phyloP scores from a whole-genome alignment of 2,797 vertebrate species.

The Semotilus atromaculatus region DNA sequence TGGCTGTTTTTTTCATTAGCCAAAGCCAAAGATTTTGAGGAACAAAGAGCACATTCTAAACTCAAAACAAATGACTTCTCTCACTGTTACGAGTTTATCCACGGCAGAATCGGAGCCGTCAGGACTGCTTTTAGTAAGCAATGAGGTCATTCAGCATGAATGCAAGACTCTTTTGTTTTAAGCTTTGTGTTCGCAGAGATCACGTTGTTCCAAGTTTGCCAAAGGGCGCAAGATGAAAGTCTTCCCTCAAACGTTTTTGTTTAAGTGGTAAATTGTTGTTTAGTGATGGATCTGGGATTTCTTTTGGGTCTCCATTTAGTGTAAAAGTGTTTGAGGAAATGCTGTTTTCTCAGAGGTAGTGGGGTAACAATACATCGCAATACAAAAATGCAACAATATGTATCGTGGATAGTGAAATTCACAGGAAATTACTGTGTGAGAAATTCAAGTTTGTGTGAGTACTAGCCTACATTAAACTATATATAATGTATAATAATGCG shows the following conservation, averaged over 20 bases:
- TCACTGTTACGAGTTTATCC: conserved; percentile 29
- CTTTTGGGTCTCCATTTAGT: neutral
- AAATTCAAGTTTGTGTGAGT: no score
- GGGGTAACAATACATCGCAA: no score
- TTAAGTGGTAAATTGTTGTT: neutral
- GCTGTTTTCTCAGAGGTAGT: neutral
- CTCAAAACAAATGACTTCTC: conserved; percentile 28
- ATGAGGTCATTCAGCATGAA: conserved; percentile 28
- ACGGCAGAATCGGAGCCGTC: conserved; percentile 1
- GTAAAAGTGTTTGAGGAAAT: neutral
- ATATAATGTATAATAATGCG: no score
- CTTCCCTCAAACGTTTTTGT: neutral
- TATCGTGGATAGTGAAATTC: no score
- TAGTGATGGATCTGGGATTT: neutral
- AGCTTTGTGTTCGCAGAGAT: conserved; percentile 11
- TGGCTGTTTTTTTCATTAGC: neutral
- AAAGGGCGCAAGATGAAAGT: neutral
- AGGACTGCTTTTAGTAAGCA: conserved; percentile 13
- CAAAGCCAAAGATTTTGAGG: neutral
- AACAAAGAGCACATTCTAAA: conserved; percentile 24
- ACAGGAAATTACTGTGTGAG: no score
- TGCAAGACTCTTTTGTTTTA: conserved; percentile 26
- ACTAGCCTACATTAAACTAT: no score
- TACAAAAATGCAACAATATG: no score
- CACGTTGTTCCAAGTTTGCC: conserved; percentile 3